Evolutionary conservation across 2,113 vertebrate genomes (phyloP), one percentile per base, ranked within the genome.

Genomic region (Benitochromis conjunctus): DNA sequence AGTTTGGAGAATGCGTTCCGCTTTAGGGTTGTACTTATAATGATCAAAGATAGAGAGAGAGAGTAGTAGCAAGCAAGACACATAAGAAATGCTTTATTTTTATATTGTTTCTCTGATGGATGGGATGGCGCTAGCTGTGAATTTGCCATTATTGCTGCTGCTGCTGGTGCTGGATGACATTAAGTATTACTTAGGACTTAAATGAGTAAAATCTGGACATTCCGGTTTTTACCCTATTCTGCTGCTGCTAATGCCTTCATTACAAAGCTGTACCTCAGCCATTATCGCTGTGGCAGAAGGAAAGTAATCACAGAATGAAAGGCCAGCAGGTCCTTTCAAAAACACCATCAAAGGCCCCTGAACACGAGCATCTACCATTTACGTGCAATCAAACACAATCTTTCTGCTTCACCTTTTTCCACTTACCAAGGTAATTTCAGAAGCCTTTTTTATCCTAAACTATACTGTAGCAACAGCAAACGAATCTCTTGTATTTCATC

Each of bases 361-460:
- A 91, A 86, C 85, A 90, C 76, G 82, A 92, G 89, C 90, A 88
- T 90, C 87, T 18, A 84, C 88, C 85, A 89, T 94, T 94, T 94
- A 94, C 90, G 85, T 92, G 81, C 93, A 94, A 94, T 95, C 93
- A 94, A 93, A 93, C 78, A 80, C 92, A 93, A 94, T 95, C 92
- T 93, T 92, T 90, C 62, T 88, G 76, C 79, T 64, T 82, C 83
- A 82, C 66, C 79, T 74, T 57, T 80, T 84, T 66, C 83, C 85
- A 90, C 91, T 92, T 88, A 88, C 54, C 76, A 3, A 36, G n/a
- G 77, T 91, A 54, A 94, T 93, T 95, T 92, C 43, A 13, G 36
- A 64, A 66, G 84, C 38, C 74, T 90, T 80, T 85, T 66, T 66
- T 91, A 90, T 88, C 58, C 82, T 58, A 79, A 92, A 88, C 81